Evolutionary conservation across 2,888 invertebrate genomes (phyloP).

Genomic region (Macrosiphum euphorbiae): DNA sequence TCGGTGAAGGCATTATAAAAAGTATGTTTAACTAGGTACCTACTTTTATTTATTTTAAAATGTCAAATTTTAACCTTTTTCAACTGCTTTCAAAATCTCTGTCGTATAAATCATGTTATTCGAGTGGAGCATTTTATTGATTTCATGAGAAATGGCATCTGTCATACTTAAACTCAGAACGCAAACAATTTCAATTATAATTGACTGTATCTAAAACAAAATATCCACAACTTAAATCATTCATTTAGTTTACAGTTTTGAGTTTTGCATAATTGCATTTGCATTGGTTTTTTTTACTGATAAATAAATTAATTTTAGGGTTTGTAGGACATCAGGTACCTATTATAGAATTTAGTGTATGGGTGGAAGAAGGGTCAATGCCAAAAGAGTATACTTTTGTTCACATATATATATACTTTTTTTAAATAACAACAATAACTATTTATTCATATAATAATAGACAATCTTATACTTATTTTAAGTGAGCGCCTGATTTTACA

Average conservation of each 20-base stretch:
- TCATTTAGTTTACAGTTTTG: not conserved
- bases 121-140: slow-evolving; percentile 34
- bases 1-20: not conserved
- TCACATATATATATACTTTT: not conserved
- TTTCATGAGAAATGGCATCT: slow-evolving; percentile 41
- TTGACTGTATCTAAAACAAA: slow-evolving; percentile 46
- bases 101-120: slow-evolving; percentile 55
- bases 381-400: not conserved
- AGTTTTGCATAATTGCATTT: no score
- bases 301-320: not conserved
- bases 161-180: slow-evolving; percentile 40
- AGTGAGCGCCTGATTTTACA: no score
- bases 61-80: slow-evolving; percentile 40
- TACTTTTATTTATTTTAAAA: not conserved
- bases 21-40: not conserved
- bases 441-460: not conserved
- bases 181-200: not conserved
- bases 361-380: not conserved
- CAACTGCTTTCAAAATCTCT: slow-evolving; percentile 41
- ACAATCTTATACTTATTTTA: no score
- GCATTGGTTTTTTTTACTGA: not conserved
- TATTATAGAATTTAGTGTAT: no score
- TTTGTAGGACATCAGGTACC: not conserved
- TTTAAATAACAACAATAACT: no score
- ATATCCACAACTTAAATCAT: not conserved